Base-by-base conservation (phyloP, 1,140 invertebrate species). In the Pomacea maculata region DNA sequence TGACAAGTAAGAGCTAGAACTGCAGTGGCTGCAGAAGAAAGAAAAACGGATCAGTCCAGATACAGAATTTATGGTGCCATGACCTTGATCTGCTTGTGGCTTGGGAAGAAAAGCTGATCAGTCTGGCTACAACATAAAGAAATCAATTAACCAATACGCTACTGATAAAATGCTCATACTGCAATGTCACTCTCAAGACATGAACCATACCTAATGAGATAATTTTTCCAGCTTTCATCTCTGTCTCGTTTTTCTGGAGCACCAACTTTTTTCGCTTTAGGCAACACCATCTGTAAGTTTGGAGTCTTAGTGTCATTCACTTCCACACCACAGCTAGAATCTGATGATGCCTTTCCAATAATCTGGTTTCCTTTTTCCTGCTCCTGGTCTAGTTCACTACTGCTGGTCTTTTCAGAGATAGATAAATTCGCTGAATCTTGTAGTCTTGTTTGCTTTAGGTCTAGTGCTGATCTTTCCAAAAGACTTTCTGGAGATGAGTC, bases 221-320 rank as follows among this genome's bases (percentile, higher is more conserved):
- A 95, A 88, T 91, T 94, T 92, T 93, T 94, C 93, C 90, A 94
- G 85, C 92, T 91, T 84, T 93, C 93, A 85, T 94, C 93, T 83
- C 87, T 86, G 75, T 88, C 87, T 55, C 85, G 76, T 65, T 84
- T 87, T 71, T 88, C 87, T 34, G 80, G 82, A 67, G 81, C 77
- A 9, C 77, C 77, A 29, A 71, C 77, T 57, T 45, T 78, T 21
- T 52, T 77, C 61, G 21, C 54, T 17, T 61, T 61, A 61, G 57
- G 57, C 57, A 61, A 17, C 0, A 70, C 65, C 55, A 17, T 9
- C 80, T 61, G 55, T 17, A 45, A 14, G 64, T 21, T 19, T 14
- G 25, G 61, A 75, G 55, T 25, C 45, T 55, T 6, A 34, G 25
- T 52, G 15, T n/a, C 34, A 45, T 55, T n/a, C 29, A 17, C n/a